Evolutionary conservation across 2,113 vertebrate species (phyloP).

Genomic region (Hippocampus comes): DNA sequence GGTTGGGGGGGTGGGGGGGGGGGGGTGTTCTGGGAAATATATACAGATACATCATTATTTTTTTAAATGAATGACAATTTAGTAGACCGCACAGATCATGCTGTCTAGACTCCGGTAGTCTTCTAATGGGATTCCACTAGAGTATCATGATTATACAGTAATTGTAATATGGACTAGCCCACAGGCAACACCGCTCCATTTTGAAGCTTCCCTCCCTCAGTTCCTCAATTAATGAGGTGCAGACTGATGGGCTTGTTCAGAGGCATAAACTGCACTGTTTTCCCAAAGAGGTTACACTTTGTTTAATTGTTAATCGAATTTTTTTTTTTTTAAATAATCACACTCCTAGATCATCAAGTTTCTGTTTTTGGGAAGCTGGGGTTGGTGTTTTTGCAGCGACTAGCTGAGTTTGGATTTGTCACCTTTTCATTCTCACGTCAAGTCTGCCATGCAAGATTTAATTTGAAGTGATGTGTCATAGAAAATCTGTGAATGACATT

Average conservation of each 20-base stretch:
- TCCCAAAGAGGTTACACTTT: neutral
- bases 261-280: neutral
- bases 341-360: no score
- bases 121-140: constrained; percentile 81
- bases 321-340: no score
- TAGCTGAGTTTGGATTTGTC: no score
- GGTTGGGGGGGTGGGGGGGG: constrained; percentile 1
- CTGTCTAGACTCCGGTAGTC: constrained; percentile 74
- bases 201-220: constrained; percentile 11
- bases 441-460: neutral
- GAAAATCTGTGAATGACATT: neutral
- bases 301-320: no score
- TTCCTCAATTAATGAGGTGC: constrained; percentile 17
- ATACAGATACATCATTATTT: neutral
- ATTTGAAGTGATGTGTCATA: neutral
- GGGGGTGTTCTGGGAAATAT: constrained; percentile 3
- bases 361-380: no score
- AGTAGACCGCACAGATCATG: constrained; percentile 62
- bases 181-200: constrained; percentile 30
- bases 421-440: neutral
- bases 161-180: constrained; percentile 49
- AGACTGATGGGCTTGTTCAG: neutral
- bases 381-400: no score
- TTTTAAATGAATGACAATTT: constrained; percentile 24
- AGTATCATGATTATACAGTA: constrained; percentile 72